Base-by-base conservation (phyloP, 1,140 invertebrate genomes). In the Macrobrachium rosenbergii region DNA sequence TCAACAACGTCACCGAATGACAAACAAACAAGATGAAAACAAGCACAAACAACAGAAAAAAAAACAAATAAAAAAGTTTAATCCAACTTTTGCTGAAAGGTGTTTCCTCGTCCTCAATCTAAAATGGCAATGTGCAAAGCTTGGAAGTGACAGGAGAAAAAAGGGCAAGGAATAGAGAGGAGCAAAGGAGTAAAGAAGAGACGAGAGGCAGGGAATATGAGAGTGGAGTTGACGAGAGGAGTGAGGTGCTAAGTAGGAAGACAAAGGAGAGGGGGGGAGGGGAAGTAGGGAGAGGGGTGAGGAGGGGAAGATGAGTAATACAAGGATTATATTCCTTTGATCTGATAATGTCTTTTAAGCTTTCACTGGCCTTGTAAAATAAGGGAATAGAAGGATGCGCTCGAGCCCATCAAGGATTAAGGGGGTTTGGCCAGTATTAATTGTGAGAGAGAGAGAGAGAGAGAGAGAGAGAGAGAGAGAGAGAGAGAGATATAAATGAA, bases 381-480 rank as follows among this genome's bases (percentile, higher is more conserved):
- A 12, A 52, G 12, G 52, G 2, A 52, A 52, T 12, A 12, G 52
- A 52, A 52, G 52, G 52, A 52, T 52, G 52, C 52, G 6, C 12
- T 12, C 52, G 52, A 52, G 8, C 52, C 52, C 52, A 52, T 8
- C 5, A 52, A 37, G n/a, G 52, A 28, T 19, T 45, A 28, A 37
- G 10, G 17, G 52, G 72, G 11, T 37, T 75, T 10, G 19, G 52
- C 19, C 8, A 75, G 72, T 19, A 75, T 14, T 19, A 45, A 73
- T 17, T 7, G 72, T 8, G 45, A 28, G 72, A 28, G 23, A 73
- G 72, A 73, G 72, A 73, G 72, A 73, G 72, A 73, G 72, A 73
- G 72, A 73, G 72, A 73, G 72, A 73, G 72, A 73, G 72, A 73
- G 72, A 73, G 72, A 73, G 23, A 73, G 72, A 73, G 69, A 73